Percentiles rank a stretch among this genome's conserved stretches.
Evolutionary conservation across 2,888 invertebrate species (phyloP).

Genomic region (Litoditis marina): DNA sequence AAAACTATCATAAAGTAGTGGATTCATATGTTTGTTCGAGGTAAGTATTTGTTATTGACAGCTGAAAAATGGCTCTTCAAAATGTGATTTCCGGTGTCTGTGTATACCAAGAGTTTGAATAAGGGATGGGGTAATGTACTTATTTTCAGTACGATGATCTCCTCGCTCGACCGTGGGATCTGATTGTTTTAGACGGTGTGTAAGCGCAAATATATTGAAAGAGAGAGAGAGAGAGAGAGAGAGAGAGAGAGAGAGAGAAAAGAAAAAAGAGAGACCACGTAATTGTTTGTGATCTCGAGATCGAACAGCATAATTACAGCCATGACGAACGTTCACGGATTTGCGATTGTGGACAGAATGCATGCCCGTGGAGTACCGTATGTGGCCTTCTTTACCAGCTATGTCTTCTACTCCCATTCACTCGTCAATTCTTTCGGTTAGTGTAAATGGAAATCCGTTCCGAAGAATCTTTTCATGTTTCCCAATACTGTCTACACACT

Average conservation of each 20-base stretch:
- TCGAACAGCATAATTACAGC: not conserved
- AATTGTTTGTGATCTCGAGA: too few species aligned
- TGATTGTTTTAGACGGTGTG: not conserved
- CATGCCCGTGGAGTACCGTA: not conserved
- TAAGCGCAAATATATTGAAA: not conserved
- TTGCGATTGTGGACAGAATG: not conserved
- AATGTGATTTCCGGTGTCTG: too few species aligned
- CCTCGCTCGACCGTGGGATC: not conserved
- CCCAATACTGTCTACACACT: too few species aligned
- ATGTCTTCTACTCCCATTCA: not conserved
- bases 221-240: not conserved
- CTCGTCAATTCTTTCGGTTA: not conserved
- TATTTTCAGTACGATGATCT: not conserved
- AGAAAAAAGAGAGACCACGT: too few species aligned
- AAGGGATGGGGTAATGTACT: not conserved
- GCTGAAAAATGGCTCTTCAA: too few species aligned
- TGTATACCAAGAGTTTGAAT: too few species aligned
- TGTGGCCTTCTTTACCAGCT: not conserved
- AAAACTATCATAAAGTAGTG: too few species aligned
- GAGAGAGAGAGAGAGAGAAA: too few species aligned
- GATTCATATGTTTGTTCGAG: too few species aligned
- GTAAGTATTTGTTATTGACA: too few species aligned
- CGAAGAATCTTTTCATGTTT: too few species aligned
- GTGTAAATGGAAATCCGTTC: too few species aligned
- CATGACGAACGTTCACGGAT: not conserved